Percentiles rank a stretch among this genome's conserved stretches.
These are phyloP conservation scores for Troglohyphantes excavatus DNA, from an alignment of 2,888 invertebrate genomes.

Conservation along the genomic window DNA sequence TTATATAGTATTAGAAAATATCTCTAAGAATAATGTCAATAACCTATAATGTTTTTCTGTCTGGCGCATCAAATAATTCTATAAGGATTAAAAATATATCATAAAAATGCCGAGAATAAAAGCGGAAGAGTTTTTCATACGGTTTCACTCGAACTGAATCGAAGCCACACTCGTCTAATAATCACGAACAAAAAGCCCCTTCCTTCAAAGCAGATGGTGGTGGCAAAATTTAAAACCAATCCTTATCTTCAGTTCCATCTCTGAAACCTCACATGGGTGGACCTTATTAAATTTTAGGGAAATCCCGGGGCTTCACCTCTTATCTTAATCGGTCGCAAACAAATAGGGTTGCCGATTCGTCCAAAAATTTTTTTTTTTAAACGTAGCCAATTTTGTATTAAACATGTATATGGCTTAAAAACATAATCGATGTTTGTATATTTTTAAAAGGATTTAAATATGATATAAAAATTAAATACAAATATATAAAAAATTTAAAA, in stretches of 20 bases:
- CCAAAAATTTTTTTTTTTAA: not conserved
- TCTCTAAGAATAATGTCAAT: too few species aligned
- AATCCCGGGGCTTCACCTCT: slow-evolving; percentile 53
- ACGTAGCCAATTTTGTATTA: not conserved
- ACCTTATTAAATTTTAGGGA: slow-evolving; percentile 68
- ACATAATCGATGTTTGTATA: too few species aligned
- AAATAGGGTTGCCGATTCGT: not conserved
- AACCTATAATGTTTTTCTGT: too few species aligned
- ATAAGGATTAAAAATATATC: too few species aligned
- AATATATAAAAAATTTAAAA: too few species aligned
- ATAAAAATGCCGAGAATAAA: too few species aligned
- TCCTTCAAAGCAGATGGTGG: not conserved
- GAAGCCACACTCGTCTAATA: not conserved
- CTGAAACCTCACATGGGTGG: slow-evolving; percentile 49
- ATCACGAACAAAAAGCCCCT: not conserved
- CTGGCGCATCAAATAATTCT: too few species aligned
- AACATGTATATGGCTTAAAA: too few species aligned
- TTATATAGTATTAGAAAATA: too few species aligned
- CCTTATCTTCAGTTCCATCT: not conserved
- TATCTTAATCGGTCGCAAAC: slow-evolving; percentile 32
- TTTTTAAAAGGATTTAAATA: too few species aligned
- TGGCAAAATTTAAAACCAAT: not conserved
- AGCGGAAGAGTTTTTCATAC: not conserved
- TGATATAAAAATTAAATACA: too few species aligned
- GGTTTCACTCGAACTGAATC: not conserved